Percentiles rank a stretch among this genome's conserved stretches.
Evolutionary conservation across 2,113 vertebrate genomes (phyloP).

Genomic region (Nycticryphes semicollaris): DNA sequence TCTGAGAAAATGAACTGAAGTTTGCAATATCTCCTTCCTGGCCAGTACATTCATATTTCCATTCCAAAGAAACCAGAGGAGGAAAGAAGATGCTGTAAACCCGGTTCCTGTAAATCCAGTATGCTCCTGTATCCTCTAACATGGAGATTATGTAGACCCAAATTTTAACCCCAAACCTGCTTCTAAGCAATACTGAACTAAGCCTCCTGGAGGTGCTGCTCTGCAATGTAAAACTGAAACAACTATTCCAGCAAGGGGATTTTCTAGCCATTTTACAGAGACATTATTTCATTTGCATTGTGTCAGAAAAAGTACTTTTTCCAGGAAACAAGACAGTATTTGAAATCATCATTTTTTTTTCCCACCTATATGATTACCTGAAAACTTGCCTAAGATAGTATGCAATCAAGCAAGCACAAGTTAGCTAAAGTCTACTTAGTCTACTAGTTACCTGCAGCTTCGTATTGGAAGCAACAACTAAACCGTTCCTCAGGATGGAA

Average conservation of each 20-base stretch:
- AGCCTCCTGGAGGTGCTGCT: constrained; percentile 36
- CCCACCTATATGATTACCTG: neutral
- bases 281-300: neutral
- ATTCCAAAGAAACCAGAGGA: neutral
- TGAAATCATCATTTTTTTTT: neutral
- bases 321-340: neutral
- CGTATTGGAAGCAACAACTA: constrained; percentile 91
- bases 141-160: neutral
- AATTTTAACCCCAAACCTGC: neutral
- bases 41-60: neutral
- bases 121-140: neutral
- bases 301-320: neutral
- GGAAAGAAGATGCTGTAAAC: neutral
- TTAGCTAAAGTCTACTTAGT: neutral
- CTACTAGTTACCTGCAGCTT: constrained; percentile 82
- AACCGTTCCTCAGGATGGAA: constrained; percentile 90
- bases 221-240: neutral
- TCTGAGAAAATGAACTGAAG: neutral
- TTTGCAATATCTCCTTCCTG: neutral
- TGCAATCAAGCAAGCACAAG: neutral
- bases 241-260: neutral
- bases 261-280: neutral
- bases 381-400: neutral
- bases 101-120: neutral
- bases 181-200: neutral